Evolutionary conservation across 2,113 vertebrate genomes (phyloP).

Genomic region (Epinephelus lanceolatus): DNA sequence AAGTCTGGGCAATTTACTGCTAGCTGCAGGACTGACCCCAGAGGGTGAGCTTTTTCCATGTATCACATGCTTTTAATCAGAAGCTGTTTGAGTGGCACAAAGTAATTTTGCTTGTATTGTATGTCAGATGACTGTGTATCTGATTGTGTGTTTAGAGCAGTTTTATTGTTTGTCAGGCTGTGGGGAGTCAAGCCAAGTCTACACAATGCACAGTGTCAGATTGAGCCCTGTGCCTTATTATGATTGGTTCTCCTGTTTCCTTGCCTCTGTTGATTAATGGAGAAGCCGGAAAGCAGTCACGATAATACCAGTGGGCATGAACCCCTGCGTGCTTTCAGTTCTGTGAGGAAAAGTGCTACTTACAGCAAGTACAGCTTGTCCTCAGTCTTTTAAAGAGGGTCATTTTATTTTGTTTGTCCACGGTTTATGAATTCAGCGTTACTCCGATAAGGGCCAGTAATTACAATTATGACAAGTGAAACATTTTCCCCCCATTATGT

Average conservation of each 20-base stretch:
- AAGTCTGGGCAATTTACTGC: constrained; percentile 63
- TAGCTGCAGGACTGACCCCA: constrained; percentile 38
- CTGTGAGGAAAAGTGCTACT: background rate
- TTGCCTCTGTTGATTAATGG: constrained; percentile 27
- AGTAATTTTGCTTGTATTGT: constrained; percentile 30
- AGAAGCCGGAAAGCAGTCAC: constrained; percentile 13
- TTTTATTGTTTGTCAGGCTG: constrained; percentile 45
- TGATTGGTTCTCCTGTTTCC: constrained; percentile 32
- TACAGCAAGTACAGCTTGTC: background rate
- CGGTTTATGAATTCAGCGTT: constrained; percentile 14
- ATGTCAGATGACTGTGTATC: constrained; percentile 30
- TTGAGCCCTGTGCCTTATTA: constrained; percentile 32
- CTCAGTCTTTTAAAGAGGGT: background rate
- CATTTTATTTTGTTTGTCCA: background rate
- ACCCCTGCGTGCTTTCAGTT: background rate
- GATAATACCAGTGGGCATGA: background rate
- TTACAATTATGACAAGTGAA: constrained; percentile 25
- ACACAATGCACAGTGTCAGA: constrained; percentile 39
- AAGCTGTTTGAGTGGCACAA: constrained; percentile 35
- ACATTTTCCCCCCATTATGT: constrained; percentile 22
- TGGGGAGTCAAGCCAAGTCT: constrained; percentile 41
- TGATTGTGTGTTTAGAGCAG: constrained; percentile 28
- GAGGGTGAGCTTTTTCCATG: constrained; percentile 6
- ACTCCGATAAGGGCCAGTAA: background rate
- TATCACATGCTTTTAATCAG: constrained; percentile 46